Evolutionary conservation across 2,113 vertebrate species (phyloP).

Genomic region (Chaetops frenatus): DNA sequence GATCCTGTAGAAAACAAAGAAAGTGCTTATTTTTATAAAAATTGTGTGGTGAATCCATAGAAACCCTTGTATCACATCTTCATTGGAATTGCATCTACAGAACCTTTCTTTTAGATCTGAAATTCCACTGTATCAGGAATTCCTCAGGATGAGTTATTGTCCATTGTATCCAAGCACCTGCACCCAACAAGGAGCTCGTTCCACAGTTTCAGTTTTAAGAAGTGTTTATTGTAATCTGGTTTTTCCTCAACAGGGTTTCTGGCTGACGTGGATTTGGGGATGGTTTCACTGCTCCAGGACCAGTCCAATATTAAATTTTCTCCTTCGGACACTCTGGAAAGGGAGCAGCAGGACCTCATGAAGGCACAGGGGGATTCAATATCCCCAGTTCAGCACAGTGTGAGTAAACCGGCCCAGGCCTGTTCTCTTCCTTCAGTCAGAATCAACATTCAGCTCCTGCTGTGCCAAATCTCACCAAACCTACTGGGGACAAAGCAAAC

Average conservation of each 20-base stretch:
- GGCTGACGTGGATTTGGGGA: constrained; percentile 57
- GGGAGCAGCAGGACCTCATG: constrained; percentile 69
- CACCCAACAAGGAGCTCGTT: background rate
- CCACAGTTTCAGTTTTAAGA: background rate
- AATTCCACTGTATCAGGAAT: background rate
- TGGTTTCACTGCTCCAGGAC: constrained; percentile 73
- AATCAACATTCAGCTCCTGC: background rate
- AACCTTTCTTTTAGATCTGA: background rate
- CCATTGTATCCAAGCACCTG: background rate
- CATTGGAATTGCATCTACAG: background rate
- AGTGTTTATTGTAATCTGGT: background rate
- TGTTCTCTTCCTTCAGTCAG: background rate
- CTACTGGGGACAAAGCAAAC: background rate
- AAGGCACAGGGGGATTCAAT: constrained; percentile 68
- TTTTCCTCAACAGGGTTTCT: constrained; percentile 52
- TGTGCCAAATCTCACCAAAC: background rate
- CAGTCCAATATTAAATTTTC: constrained; percentile 72
- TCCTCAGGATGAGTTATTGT: background rate
- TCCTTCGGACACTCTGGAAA: constrained; percentile 64
- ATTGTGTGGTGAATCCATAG: background rate
- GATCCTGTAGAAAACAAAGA: background rate
- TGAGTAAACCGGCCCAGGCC: constrained; percentile 56
- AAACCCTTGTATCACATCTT: background rate
- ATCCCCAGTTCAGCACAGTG: constrained; percentile 65
- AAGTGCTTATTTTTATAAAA: background rate